Conservation (phyloP, 2,113 vertebrate genomes). For the Melanostigma gelatinosum region DNA sequence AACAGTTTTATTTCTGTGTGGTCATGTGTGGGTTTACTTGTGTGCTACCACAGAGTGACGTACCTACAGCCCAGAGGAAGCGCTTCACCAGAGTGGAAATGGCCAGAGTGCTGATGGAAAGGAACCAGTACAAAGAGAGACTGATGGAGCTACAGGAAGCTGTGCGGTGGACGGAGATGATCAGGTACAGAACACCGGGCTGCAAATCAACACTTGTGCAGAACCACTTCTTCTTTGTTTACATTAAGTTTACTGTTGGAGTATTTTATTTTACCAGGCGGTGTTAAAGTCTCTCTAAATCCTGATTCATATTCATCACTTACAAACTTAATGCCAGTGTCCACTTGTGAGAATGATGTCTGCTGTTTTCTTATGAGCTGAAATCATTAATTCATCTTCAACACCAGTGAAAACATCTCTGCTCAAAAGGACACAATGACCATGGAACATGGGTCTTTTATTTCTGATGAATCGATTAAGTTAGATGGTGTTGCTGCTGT, state of each 20-base stretch:
- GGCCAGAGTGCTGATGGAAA: constrained; percentile 98
- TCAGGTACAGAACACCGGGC: constrained; percentile 83
- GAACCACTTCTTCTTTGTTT: background rate
- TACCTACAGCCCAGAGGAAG: constrained; percentile 95
- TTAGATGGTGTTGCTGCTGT: background rate
- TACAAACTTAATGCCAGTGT: background rate
- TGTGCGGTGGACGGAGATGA: constrained; percentile 99
- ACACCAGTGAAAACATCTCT: background rate
- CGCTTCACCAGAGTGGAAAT: constrained; percentile 98
- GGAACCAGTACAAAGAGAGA: constrained; percentile 98
- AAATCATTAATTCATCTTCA: background rate
- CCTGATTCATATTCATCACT: background rate
- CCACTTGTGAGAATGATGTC: background rate
- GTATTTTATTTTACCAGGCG: background rate
- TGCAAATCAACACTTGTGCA: background rate
- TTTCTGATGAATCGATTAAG: background rate
- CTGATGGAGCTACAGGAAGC: constrained; percentile 99
- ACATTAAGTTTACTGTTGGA: background rate
- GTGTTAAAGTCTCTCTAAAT: background rate
- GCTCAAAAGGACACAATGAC: background rate
- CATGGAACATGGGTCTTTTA: background rate
- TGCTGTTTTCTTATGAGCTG: background rate
- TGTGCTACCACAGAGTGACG: constrained; percentile 87
- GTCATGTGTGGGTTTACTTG: background rate
- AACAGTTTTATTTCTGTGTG: background rate